Conservation (phyloP, 1,140 invertebrate species). For the Chironomus striatipennis region DNA sequence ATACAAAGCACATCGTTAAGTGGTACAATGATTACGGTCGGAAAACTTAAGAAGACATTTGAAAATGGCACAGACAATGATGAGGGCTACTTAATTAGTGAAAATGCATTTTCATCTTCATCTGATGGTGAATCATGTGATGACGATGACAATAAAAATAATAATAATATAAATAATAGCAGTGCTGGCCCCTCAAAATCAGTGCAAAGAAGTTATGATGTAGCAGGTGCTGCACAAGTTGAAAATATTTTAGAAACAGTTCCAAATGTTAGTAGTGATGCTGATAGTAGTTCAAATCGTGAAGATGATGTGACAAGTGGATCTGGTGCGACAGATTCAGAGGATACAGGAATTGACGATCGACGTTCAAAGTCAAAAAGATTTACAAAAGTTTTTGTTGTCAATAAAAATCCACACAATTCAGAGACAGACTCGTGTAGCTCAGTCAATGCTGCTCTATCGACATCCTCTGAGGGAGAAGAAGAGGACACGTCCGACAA, state of each 20-base stretch:
- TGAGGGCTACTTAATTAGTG: constrained; percentile 44
- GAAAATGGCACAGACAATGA: constrained; percentile 24
- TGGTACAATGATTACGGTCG: constrained; percentile 28
- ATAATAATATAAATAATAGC: too few species aligned
- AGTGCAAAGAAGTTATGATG: constrained; percentile 43
- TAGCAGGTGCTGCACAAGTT: constrained; percentile 41
- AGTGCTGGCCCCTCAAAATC: constrained; percentile 23
- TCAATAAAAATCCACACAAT: constrained; percentile 57
- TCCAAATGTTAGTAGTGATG: not conserved
- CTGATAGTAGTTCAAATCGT: not conserved
- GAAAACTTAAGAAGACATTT: constrained; percentile 26
- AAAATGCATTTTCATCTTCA: constrained; percentile 46
- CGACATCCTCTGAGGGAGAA: constrained; percentile 36
- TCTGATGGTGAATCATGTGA: constrained; percentile 44
- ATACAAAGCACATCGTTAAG: constrained; percentile 19
- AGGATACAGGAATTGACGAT: constrained; percentile 37
- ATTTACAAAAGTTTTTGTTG: constrained; percentile 64
- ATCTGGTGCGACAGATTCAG: constrained; percentile 36
- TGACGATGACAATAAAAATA: constrained; percentile 36
- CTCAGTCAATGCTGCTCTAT: constrained; percentile 36
- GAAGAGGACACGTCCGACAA: constrained; percentile 46
- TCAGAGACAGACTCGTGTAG: constrained; percentile 47
- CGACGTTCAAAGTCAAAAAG: constrained; percentile 47
- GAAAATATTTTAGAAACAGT: constrained; percentile 30
- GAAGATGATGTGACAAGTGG: constrained; percentile 28